Evolutionary conservation across 2,888 invertebrate species (phyloP).

Genomic region (Dysmachus trigonus): DNA sequence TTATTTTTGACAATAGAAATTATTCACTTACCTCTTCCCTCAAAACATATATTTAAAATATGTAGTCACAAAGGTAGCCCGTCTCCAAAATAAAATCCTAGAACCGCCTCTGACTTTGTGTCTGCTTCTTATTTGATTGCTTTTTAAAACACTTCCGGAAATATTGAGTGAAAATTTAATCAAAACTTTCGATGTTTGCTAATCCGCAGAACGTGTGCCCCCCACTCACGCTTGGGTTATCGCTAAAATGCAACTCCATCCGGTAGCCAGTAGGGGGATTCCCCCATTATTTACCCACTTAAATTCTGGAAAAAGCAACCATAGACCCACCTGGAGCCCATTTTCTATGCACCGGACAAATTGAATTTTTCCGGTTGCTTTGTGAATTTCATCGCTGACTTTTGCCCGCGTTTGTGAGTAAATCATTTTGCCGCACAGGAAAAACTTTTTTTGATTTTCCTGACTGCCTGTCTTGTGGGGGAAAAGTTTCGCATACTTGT

Average conservation of each 20-base stretch:
- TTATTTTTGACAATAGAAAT: too few relatives aligned
- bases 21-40: too few relatives aligned
- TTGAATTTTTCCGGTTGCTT: not conserved
- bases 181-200: not conserved
- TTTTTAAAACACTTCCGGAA: not conserved
- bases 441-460: not conserved
- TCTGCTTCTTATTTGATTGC: not conserved
- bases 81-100: not conserved
- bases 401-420: not conserved
- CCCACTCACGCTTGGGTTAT: not conserved
- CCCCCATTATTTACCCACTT: not conserved
- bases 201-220: not conserved
- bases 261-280: not conserved
- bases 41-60: too few relatives aligned
- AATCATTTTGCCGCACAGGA: not conserved
- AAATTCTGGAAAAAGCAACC: not conserved
- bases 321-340: not conserved
- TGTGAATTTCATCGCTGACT: not conserved
- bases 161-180: not conserved
- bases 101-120: not conserved
- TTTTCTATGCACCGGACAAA: not conserved
- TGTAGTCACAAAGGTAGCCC: too few relatives aligned
- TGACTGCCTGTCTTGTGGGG: not conserved
- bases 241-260: not conserved
- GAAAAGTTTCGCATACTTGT: not conserved